These are phyloP conservation scores for Aelia acuminata DNA, from an alignment of 2,888 invertebrate species.

Conservation along the genomic window DNA sequence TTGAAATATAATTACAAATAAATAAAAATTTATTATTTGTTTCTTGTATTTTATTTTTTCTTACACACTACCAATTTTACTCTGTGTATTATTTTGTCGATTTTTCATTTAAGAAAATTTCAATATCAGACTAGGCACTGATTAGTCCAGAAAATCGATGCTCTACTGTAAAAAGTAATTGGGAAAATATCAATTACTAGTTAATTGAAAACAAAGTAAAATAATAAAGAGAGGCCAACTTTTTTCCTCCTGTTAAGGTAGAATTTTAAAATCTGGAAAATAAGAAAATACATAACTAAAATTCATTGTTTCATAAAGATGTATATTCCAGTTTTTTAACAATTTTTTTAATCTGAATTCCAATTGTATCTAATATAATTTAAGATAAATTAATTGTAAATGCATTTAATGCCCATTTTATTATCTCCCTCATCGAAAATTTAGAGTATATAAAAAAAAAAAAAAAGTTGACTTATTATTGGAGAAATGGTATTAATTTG, in stretches of 20 bases:
- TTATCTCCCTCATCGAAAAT: background rate
- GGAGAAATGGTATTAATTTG: background rate
- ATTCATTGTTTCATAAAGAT: slow-evolving; percentile 20
- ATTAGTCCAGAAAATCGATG: too few relatives aligned
- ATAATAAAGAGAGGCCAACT: background rate
- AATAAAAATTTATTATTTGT: too few relatives aligned
- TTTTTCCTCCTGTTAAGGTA: background rate
- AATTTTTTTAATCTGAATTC: background rate
- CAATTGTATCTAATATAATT: background rate
- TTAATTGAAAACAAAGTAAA: background rate
- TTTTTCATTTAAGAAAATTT: too few relatives aligned
- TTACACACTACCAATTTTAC: too few relatives aligned
- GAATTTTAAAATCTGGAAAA: background rate
- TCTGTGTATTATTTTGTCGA: too few relatives aligned
- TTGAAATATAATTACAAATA: too few relatives aligned
- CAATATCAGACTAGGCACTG: too few relatives aligned
- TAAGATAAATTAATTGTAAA: slow-evolving; percentile 29
- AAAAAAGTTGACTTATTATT: background rate
- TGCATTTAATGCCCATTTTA: background rate
- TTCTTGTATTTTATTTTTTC: too few relatives aligned
- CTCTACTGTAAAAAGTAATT: background rate
- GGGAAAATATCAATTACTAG: background rate
- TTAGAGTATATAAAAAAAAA: too few relatives aligned
- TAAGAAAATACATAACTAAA: background rate
- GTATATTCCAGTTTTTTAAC: slow-evolving; percentile 43